Percentiles rank a stretch among this genome's conserved stretches.
Conservation (phyloP, 2,113 vertebrate genomes). For the Ginglymostoma cirratum region DNA sequence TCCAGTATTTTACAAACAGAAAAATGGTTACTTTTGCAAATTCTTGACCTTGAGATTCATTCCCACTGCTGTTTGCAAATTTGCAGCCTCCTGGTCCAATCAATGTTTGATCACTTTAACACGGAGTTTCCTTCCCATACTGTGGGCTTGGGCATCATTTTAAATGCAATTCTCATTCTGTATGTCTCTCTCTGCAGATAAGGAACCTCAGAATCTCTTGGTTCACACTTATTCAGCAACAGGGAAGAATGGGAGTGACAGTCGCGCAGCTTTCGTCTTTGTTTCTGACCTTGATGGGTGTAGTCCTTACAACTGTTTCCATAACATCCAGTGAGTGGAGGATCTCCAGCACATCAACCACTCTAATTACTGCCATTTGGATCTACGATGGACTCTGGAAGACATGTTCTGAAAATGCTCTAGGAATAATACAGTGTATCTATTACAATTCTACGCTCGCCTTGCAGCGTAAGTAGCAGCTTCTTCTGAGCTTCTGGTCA, state of each 20-base stretch:
- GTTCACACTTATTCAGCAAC: not conserved
- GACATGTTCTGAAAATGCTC: conserved; percentile 56
- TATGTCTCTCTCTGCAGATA: conserved; percentile 19
- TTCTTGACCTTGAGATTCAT: not conserved
- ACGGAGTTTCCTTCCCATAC: not conserved
- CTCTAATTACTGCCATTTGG: conserved; percentile 51
- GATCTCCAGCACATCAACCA: conserved; percentile 44
- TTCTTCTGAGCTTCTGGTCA: conserved; percentile 38
- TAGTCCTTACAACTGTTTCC: conserved; percentile 56
- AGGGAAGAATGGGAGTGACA: conserved; percentile 46
- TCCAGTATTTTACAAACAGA: not conserved
- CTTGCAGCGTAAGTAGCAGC: conserved; percentile 57
- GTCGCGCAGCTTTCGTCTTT: conserved; percentile 57
- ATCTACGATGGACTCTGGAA: conserved; percentile 74
- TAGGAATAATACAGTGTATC: conserved; percentile 61
- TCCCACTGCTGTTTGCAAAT: not conserved
- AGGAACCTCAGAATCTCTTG: not conserved
- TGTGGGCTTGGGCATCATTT: too few species aligned
- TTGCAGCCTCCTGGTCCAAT: not conserved
- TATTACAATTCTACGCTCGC: conserved; percentile 61
- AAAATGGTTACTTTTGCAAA: not conserved
- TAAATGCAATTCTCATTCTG: not conserved
- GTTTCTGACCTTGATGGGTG: conserved; percentile 57
- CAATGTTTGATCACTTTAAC: not conserved
- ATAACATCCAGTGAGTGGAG: conserved; percentile 65